Percentiles rank a stretch among this genome's conserved stretches.
Conservation (phyloP, 2,888 invertebrate species). For the Lycophotia porphyrea region DNA sequence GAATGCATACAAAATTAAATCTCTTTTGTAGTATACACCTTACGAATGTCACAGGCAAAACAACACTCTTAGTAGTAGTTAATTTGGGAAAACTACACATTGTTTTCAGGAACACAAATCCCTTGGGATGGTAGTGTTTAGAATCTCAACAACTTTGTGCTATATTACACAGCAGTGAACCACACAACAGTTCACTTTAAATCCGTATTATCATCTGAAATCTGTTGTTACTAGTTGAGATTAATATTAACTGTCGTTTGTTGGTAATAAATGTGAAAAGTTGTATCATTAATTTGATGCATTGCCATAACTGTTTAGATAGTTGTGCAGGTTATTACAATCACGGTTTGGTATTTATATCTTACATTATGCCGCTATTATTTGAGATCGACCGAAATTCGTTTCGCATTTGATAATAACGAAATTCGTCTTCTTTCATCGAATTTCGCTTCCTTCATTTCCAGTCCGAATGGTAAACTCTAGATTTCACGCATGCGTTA, state of each 20-base stretch:
- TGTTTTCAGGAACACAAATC: background rate
- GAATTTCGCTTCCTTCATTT: background rate
- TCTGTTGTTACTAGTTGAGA: background rate
- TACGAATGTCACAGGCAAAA: background rate
- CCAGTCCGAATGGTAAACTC: too few species aligned
- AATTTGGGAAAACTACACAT: background rate
- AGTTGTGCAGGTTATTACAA: background rate
- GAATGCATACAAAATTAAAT: conserved; percentile 4
- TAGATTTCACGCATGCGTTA: too few species aligned
- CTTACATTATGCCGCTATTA: background rate
- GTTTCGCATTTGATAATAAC: background rate
- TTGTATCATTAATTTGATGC: background rate
- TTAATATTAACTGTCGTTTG: background rate
- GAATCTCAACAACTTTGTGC: background rate
- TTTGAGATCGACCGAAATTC: background rate
- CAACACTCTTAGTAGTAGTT: background rate
- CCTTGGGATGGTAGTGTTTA: background rate
- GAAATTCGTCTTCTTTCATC: background rate
- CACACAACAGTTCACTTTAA: background rate
- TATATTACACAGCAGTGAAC: background rate
- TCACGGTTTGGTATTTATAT: background rate
- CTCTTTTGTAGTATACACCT: background rate
- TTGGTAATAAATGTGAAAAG: background rate
- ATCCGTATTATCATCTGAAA: background rate
- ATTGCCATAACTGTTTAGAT: background rate